These are phyloP conservation scores for Cotesia congregata DNA, from an alignment of 2,888 invertebrate species.

Conservation along the genomic window DNA sequence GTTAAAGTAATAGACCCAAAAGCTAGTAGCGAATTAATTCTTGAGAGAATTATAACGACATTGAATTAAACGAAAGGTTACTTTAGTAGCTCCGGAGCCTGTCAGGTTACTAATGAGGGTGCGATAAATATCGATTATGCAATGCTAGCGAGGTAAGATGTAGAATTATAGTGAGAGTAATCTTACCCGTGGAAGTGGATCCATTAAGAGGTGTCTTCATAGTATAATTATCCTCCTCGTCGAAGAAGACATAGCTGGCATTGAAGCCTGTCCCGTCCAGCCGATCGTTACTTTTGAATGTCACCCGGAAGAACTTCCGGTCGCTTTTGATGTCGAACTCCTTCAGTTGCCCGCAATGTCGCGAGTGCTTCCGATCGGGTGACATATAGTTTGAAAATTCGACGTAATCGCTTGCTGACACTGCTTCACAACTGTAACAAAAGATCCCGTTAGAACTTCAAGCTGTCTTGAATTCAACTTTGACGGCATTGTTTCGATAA, in stretches of 20 bases:
- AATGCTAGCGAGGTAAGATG: neutral
- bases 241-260: constrained; percentile 89
- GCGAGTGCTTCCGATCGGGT: constrained; percentile 88
- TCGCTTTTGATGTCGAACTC: constrained; percentile 90
- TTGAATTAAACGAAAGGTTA: neutral
- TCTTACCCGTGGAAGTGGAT: constrained; percentile 27
- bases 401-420: constrained; percentile 94
- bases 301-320: constrained; percentile 92
- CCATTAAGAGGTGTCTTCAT: constrained; percentile 67
- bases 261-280: constrained; percentile 95
- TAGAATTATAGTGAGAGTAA: neutral
- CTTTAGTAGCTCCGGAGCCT: neutral
- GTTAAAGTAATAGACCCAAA: too few species aligned
- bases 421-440: constrained; percentile 85
- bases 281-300: constrained; percentile 93
- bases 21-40: too few species aligned
- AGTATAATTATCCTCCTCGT: constrained; percentile 76
- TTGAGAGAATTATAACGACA: neutral
- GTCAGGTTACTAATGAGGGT: neutral
- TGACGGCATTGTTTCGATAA: neutral
- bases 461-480: neutral
- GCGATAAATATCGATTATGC: neutral
- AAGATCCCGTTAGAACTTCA: neutral
- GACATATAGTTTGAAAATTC: constrained; percentile 96
- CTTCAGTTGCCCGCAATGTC: constrained; percentile 89